phyloP scores from a whole-genome alignment of 2,797 vertebrate genomes.

The Malurus splendens region DNA sequence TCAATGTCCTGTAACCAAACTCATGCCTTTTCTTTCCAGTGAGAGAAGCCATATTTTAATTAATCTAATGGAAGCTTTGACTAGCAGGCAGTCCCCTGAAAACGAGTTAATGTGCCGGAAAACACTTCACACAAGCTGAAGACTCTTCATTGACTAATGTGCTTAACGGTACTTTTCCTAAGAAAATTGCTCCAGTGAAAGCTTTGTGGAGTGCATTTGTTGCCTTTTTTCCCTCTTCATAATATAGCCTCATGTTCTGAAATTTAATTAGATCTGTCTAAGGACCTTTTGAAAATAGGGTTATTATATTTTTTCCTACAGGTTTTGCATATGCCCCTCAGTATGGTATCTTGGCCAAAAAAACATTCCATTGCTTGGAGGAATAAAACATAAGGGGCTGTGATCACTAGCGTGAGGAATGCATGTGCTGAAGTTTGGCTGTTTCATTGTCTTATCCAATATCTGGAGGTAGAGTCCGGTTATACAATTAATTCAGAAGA shows the following conservation, averaged over 20 bases:
- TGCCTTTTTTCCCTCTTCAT: not conserved
- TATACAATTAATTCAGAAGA: not conserved
- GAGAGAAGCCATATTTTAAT: slow-evolving; percentile 68
- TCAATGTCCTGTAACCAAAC: slow-evolving; percentile 37
- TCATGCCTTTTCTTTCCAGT: slow-evolving; percentile 37
- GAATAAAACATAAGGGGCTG: not conserved
- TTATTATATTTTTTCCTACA: not conserved
- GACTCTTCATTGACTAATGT: slow-evolving; percentile 43
- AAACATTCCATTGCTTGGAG: not conserved
- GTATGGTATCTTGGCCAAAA: not conserved
- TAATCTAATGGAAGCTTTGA: slow-evolving; percentile 63
- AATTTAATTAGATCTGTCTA: slow-evolving; percentile 20
- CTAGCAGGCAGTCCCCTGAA: slow-evolving; percentile 55
- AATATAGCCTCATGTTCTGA: not conserved
- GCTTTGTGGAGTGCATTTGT: slow-evolving; percentile 10
- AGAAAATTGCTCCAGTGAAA: slow-evolving; percentile 47
- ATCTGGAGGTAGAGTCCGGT: slow-evolving; percentile 4
- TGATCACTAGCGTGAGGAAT: not conserved
- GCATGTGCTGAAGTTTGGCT: not conserved
- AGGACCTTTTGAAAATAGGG: not conserved
- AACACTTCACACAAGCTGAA: slow-evolving; percentile 48
- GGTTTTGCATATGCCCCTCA: not conserved
- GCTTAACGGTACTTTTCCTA: slow-evolving; percentile 12
- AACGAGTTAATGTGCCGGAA: slow-evolving; percentile 55
- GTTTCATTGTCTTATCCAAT: not conserved